Evolutionary conservation across 1,140 invertebrate genomes (phyloP).

Genomic region (Sipha flava): DNA sequence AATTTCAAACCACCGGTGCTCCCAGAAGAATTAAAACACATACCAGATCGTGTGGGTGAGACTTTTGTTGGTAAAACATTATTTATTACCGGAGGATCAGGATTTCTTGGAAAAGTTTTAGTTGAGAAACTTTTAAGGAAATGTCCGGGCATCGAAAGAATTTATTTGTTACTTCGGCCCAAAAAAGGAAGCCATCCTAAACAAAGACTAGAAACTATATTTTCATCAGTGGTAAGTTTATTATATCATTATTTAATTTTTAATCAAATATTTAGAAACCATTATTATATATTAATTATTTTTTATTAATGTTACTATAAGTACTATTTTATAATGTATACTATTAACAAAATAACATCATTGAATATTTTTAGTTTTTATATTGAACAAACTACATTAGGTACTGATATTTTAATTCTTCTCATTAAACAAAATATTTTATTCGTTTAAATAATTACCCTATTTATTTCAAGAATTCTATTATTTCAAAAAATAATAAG

Average conservation of each 20-base stretch:
- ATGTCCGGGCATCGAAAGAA: constrained; percentile 39
- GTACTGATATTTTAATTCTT: no score
- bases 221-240: constrained; percentile 54
- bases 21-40: constrained; percentile 31
- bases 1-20: constrained; percentile 33
- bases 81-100: constrained; percentile 54
- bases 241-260: neutral
- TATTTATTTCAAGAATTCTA: no score
- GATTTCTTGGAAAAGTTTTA: constrained; percentile 63
- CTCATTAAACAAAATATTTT: no score
- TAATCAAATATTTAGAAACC: no score
- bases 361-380: no score
- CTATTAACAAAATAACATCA: no score
- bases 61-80: constrained; percentile 47
- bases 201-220: constrained; percentile 57
- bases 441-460: no score
- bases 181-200: constrained; percentile 69
- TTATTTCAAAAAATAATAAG: no score
- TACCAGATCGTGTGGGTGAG: constrained; percentile 45
- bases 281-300: no score
- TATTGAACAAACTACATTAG: no score
- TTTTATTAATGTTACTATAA: no score
- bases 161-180: constrained; percentile 69
- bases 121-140: constrained; percentile 60
- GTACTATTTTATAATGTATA: no score